Percentiles rank a stretch among this genome's conserved stretches.
Conservation (phyloP, 2,113 vertebrate genomes). For the Megaleporinus macrocephalus region DNA sequence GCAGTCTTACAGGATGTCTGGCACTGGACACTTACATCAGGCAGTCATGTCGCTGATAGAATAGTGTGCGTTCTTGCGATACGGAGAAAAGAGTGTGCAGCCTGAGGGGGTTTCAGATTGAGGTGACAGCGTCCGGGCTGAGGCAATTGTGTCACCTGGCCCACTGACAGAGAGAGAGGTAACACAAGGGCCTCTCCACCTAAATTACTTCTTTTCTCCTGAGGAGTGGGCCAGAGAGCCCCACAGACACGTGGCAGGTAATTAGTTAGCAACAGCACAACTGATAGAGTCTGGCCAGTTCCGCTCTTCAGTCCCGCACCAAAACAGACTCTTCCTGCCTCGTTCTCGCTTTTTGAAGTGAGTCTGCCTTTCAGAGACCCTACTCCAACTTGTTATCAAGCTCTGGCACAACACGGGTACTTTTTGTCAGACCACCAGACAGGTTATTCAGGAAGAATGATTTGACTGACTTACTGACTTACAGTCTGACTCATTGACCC, state of each 20-base stretch:
- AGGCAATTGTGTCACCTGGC: constrained; percentile 50
- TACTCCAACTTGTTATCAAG: neutral
- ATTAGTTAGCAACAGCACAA: constrained; percentile 42
- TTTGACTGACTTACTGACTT: neutral
- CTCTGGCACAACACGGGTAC: neutral
- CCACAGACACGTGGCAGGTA: constrained; percentile 8
- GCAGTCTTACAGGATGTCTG: neutral
- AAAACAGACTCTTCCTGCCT: neutral
- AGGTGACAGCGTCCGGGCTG: constrained; percentile 46
- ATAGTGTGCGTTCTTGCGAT: constrained; percentile 1
- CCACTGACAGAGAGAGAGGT: constrained; percentile 25
- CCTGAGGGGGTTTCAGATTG: constrained; percentile 48
- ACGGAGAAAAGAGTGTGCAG: neutral
- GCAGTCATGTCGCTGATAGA: neutral
- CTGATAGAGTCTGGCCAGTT: neutral
- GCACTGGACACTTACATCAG: neutral
- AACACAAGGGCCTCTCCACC: constrained; percentile 26
- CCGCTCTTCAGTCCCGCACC: neutral
- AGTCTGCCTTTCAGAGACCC: neutral
- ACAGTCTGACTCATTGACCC: neutral
- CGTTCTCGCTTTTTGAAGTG: neutral
- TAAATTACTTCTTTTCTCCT: constrained; percentile 34
- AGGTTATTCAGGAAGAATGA: neutral
- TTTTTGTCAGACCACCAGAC: neutral
- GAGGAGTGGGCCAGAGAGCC: constrained; percentile 15